Evolutionary conservation across 2,797 vertebrate species (phyloP).

Genomic region (Hippopotamyrus pictus): DNA sequence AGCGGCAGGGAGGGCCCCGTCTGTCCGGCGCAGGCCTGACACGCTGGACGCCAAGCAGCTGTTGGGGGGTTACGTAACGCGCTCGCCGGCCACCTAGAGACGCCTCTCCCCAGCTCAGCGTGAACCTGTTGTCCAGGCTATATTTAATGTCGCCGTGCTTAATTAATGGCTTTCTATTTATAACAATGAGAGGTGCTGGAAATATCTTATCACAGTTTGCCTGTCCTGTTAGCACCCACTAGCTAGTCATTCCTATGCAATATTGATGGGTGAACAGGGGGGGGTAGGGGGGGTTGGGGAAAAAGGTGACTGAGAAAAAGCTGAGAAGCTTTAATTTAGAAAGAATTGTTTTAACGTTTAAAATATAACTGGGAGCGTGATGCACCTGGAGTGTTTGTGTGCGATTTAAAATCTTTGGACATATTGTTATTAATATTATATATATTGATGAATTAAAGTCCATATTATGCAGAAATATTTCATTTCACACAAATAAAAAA

Average conservation of each 20-base stretch:
- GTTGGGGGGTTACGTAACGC: constrained; percentile 43
- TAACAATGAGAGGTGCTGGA: constrained; percentile 56
- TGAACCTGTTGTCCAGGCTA: constrained; percentile 55
- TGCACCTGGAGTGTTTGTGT: neutral
- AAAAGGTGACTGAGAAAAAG: neutral
- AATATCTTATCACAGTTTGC: constrained; percentile 46
- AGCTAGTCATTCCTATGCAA: constrained; percentile 36
- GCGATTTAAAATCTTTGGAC: neutral
- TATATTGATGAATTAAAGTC: neutral
- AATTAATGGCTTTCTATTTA: constrained; percentile 69
- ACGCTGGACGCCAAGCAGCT: constrained; percentile 51
- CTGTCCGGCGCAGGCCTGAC: constrained; percentile 41
- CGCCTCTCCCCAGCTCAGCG: constrained; percentile 51
- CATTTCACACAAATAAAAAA: neutral
- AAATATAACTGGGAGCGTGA: neutral
- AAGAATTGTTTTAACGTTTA: neutral
- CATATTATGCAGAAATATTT: neutral
- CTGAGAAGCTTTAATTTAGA: neutral
- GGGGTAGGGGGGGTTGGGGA: too few species aligned
- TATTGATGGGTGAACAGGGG: constrained; percentile 39
- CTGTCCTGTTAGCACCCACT: constrained; percentile 31
- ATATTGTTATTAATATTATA: neutral
- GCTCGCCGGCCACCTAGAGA: constrained; percentile 34
- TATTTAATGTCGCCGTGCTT: constrained; percentile 60
- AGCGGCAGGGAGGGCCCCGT: too few species aligned